Conservation (phyloP, 2,113 vertebrate genomes). For the Sardina pilchardus region DNA sequence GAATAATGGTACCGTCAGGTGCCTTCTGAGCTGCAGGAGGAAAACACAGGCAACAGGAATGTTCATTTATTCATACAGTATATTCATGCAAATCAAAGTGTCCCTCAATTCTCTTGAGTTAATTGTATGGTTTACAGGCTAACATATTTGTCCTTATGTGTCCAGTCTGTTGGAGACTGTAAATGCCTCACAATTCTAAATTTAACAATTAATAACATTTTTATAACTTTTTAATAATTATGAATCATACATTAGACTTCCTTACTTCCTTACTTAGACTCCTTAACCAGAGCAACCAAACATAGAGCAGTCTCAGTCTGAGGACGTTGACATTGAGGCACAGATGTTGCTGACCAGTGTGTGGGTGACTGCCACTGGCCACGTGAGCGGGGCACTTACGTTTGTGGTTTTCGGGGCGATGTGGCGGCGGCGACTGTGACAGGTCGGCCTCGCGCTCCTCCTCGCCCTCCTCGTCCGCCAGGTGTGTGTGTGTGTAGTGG, state of each 20-base stretch:
- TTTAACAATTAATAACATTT: too few relatives aligned
- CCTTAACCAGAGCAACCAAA: neutral
- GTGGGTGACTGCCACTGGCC: neutral
- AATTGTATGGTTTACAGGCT: too few relatives aligned
- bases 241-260: neutral
- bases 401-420: conserved; percentile 69
- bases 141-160: too few relatives aligned
- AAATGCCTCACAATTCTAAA: too few relatives aligned
- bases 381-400: conserved; percentile 55
- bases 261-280: too few relatives aligned
- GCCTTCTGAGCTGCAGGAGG: conserved; percentile 87
- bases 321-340: neutral
- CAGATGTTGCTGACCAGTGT: neutral
- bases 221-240: too few relatives aligned
- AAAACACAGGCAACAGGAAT: conserved; percentile 11
- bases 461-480: conserved; percentile 94
- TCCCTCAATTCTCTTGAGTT: too few relatives aligned
- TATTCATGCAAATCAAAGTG: too few relatives aligned
- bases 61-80: neutral
- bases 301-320: neutral
- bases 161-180: too few relatives aligned
- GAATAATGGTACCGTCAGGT: conserved; percentile 88
- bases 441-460: conserved; percentile 87
- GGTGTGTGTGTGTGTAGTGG: conserved; percentile 95
- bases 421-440: conserved; percentile 71